Evolutionary conservation across 2,888 invertebrate genomes (phyloP), one percentile per base, ranked within the genome.

Genomic region (Bellardia pandia): DNA sequence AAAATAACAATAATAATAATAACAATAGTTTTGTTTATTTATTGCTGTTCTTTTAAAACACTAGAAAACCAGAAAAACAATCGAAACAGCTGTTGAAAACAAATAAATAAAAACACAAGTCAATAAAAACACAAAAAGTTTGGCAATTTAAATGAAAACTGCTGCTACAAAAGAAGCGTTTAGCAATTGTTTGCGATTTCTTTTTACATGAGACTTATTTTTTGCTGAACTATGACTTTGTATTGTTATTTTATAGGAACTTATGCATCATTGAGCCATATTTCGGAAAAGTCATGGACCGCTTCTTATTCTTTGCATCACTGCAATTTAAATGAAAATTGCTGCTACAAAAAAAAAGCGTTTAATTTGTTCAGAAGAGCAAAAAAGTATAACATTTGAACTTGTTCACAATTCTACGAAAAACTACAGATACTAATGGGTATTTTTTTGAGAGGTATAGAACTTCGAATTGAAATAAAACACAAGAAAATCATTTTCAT

Each of bases 351-450:
- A 56, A 33, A 68, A 66, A 56, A 40, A 42, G 53, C 71, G 3
- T 30, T 53, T 23, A 64, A 64, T 45, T 72, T 66, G 51, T 16
- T 37, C 11, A 66, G 56, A 14, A 53, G 14, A 45, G 53, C 5
- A 74, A 74, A 80, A 66, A n/a, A 16, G 4, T 51, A 33, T 33
- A 64, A 13, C 66, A 75, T 64, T 75, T 74, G 81, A 81, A 75
- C 74, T 56, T 81, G 66, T 58, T 81, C 23, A 9, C 30, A 42
- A 80, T 56, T 74, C 16, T 16, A 71, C 33, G 11, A 56, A 72
- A 56, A 53, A 45, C 45, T n/a, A 23, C 33, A 64, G 14, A 40
- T 71, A 40, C n/a, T 51, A 60, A n/a, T n/a, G n/a, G n/a, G n/a
- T n/a, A n/a, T n/a, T n/a, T n/a, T n/a, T n/a, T n/a, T n/a, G n/a